Percentiles rank a stretch among this genome's conserved stretches.
These are phyloP conservation scores for Platysteira castanea DNA, from an alignment of 2,113 vertebrate genomes.

Conservation along the genomic window DNA sequence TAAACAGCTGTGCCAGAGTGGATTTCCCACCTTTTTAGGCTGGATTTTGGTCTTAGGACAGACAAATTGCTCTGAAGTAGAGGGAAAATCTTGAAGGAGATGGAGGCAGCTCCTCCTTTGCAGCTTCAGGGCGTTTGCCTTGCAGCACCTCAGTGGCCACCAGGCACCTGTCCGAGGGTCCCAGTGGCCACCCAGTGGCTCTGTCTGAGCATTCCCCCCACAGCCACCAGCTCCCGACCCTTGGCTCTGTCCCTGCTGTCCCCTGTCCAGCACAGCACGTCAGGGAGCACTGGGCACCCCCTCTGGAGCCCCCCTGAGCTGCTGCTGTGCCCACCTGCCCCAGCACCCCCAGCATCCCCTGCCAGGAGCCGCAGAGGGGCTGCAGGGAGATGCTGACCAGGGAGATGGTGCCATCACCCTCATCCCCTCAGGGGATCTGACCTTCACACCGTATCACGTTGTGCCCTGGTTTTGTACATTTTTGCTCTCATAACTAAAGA, in stretches of 20 bases:
- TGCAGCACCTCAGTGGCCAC: rapidly evolving
- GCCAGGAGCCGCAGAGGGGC: neutral
- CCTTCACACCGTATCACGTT: rapidly evolving
- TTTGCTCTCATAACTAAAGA: rapidly evolving
- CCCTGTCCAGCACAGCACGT: rapidly evolving
- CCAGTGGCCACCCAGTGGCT: neutral
- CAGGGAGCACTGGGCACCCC: rapidly evolving
- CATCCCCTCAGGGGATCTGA: rapidly evolving
- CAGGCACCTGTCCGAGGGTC: neutral
- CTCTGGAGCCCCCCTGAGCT: neutral
- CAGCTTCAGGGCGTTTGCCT: neutral
- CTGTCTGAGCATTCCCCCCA: neutral
- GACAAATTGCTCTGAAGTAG: rapidly evolving
- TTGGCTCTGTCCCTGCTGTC: neutral
- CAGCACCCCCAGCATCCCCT: rapidly evolving
- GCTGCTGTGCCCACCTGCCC: rapidly evolving
- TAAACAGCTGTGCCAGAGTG: neutral
- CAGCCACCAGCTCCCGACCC: rapidly evolving
- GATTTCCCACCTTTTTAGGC: neutral
- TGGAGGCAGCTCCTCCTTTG: neutral
- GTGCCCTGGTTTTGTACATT: rapidly evolving
- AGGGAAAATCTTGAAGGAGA: rapidly evolving
- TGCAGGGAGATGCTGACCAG: neutral
- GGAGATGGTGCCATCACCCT: neutral
- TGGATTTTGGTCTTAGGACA: neutral